Conservation (phyloP, 2,888 invertebrate species). For the Euphydryas editha region DNA sequence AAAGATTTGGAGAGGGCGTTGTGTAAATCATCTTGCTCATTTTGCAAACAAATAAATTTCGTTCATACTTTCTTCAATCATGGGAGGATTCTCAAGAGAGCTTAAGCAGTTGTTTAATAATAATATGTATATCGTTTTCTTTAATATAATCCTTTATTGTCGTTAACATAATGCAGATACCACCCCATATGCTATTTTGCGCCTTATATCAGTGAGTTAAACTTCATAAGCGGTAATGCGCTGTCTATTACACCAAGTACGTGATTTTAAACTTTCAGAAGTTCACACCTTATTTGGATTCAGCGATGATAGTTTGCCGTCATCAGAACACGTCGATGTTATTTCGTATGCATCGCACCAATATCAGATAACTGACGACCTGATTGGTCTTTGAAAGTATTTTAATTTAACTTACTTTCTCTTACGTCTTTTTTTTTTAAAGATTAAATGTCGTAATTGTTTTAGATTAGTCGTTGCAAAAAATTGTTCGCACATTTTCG, state of each 20-base stretch:
- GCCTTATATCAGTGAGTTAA: neutral
- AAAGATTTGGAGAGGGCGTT: neutral
- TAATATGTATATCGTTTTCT: neutral
- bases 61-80: neutral
- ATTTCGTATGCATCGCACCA: conserved; percentile 21
- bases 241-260: conserved; percentile 17
- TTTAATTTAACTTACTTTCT: conserved; percentile 22
- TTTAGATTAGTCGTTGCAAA: neutral
- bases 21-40: neutral
- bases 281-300: conserved; percentile 26
- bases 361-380: conserved; percentile 27
- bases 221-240: conserved; percentile 7
- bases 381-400: conserved; percentile 21
- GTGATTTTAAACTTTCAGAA: conserved; percentile 19
- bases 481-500: too few relatives aligned
- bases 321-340: conserved; percentile 16
- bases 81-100: conserved; percentile 1
- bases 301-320: conserved; percentile 20
- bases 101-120: neutral
- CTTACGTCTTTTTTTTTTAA: conserved; percentile 5
- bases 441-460: conserved; percentile 2
- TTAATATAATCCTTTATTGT: neutral
- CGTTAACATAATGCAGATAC: too few relatives aligned
- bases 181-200: too few relatives aligned
- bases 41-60: neutral